Evolutionary conservation across 2,113 vertebrate genomes (phyloP), one percentile per base, ranked within the genome.

Genomic region (Trematomus loennbergii): DNA sequence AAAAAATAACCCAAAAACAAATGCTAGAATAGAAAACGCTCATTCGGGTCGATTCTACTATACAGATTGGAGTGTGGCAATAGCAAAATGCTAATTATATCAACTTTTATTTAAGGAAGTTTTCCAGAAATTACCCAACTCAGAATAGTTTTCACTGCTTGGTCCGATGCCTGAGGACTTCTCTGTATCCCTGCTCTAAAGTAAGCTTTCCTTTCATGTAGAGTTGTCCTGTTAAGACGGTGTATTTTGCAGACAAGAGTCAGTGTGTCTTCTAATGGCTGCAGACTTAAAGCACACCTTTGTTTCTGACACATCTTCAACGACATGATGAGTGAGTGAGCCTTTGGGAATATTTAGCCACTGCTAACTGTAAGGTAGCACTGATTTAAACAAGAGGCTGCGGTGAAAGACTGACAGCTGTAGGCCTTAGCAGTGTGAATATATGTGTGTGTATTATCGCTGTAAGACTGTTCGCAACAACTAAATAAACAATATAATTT

Each of bases 351-450:
- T 85, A 79, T 90, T 88, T 91, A 43, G 68, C 33, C 60, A 6
- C 73, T 79, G 80, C 86, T 72, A 72, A 29, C 29, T 29, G 69
- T 52, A 61, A 69, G 33, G 85, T 74, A 78, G 52, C 62, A 29
- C 25, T 59, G 76, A 91, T 53, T 88, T 88, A 88, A 74, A 85
- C 50, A 66, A 43, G 72, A 82, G 72, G 58, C 55, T 69, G 78
- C 6, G 5, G 60, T n/a, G 57, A 60, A 17, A 86, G 75, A 86
- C 22, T 75, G 79, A 74, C 85, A 82, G 59, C 68, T 89, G 60
- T 81, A 63, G 48, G 29, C 48, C 48, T 54, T 9, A 48, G 66
- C n/a, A 61, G 57, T 48, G 16, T 64, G 50, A 15, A 12, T 48
- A 43, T 57, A 60, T 77, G 43, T 63, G 63, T 29, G 53, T 62